Conservation (phyloP, 1,140 invertebrate genomes). For the Diploscapter pachys region DNA sequence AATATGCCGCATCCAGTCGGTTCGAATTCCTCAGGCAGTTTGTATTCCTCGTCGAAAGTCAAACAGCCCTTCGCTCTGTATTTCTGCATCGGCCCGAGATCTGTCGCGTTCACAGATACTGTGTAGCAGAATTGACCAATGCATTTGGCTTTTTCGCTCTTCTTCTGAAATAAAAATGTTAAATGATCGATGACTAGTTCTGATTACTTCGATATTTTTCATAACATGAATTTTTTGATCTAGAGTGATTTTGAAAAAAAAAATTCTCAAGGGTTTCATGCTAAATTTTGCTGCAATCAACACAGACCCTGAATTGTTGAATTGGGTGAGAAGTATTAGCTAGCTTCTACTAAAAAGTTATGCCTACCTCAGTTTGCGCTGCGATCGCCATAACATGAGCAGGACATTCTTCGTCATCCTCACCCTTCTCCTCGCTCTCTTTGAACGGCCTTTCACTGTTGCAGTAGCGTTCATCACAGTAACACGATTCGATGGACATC, state of each 20-base stretch:
- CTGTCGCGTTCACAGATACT: conserved; percentile 39
- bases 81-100: conserved; percentile 48
- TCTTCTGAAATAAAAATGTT: no score
- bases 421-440: conserved; percentile 15
- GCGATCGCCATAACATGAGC: conserved; percentile 46
- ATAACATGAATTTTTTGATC: no score
- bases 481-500: conserved; percentile 52
- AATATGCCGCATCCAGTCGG: conserved; percentile 55
- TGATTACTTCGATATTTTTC: no score
- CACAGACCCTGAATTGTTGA: no score
- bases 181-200: no score
- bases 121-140: conserved; percentile 54
- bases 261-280: background rate
- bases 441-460: conserved; percentile 48
- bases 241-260: conserved; percentile 14
- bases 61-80: conserved; percentile 51
- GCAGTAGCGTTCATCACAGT: conserved; percentile 50
- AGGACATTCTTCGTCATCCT: conserved; percentile 46
- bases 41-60: conserved; percentile 45
- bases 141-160: conserved; percentile 40
- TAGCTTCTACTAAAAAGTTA: conserved; percentile 18
- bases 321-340: background rate
- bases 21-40: conserved; percentile 51
- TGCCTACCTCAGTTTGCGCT: conserved; percentile 42
- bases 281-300: no score